Percentiles rank a stretch among this genome's conserved stretches.
These are phyloP conservation scores for Vesta saturnalis DNA, from an alignment of 2,888 invertebrate genomes.

Conservation along the genomic window DNA sequence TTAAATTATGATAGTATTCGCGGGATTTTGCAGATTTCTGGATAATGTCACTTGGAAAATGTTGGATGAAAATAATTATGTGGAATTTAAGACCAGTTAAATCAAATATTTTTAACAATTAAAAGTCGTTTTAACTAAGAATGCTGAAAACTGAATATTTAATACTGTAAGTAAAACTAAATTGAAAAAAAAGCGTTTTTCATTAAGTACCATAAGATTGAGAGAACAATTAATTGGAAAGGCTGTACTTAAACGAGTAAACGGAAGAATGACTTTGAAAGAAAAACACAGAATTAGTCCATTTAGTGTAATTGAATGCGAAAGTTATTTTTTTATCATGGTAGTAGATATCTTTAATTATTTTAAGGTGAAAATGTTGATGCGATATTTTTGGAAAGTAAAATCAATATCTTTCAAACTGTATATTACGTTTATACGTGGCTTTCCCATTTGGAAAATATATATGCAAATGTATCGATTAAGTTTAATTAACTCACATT, in stretches of 20 bases:
- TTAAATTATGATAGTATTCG: no score
- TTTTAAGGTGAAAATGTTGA: no score
- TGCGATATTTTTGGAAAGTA: no score
- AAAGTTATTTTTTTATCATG: background rate
- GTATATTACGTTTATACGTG: no score
- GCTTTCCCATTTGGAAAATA: background rate
- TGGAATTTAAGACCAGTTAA: no score
- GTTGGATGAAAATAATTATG: no score
- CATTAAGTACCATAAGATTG: background rate
- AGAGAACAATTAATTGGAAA: constrained; percentile 1
- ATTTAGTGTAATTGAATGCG: constrained; percentile 1
- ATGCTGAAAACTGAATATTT: no score
- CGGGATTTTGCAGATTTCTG: no score
- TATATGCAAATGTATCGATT: background rate
- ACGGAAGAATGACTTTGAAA: background rate
- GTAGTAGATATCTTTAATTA: no score
- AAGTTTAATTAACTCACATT: constrained; percentile 1
- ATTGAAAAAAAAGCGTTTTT: background rate
- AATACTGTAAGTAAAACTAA: background rate
- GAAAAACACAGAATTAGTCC: background rate
- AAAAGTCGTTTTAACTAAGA: no score
- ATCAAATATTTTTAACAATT: no score
- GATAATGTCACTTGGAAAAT: no score
- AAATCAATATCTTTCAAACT: background rate
- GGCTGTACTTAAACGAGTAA: background rate